Evolutionary conservation across 2,888 invertebrate genomes (phyloP).

Genomic region (Eumacrocentrus americanus): DNA sequence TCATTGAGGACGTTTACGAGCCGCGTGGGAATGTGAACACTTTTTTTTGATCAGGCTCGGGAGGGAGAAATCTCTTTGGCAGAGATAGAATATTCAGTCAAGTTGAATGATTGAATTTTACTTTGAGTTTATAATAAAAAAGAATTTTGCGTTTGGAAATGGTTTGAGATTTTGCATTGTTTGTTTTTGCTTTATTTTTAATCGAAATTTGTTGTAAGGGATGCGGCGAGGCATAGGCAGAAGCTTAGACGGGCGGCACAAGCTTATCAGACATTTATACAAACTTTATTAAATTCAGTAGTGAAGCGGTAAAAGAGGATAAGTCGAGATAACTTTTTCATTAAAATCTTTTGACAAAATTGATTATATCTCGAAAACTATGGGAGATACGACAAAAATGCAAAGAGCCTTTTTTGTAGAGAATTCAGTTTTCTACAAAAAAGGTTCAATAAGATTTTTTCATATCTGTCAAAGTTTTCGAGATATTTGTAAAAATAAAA

Average conservation of each 20-base stretch:
- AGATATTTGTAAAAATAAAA: too few relatives aligned
- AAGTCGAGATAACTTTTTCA: background rate
- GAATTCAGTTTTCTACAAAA: too few relatives aligned
- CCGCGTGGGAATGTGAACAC: background rate
- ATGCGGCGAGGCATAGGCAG: slow-evolving; percentile 9
- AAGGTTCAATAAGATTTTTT: too few relatives aligned
- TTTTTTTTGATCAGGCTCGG: background rate
- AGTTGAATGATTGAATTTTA: background rate
- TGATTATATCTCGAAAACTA: too few relatives aligned
- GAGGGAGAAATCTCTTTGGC: slow-evolving; percentile 1
- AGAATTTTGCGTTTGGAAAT: background rate
- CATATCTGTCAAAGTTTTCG: too few relatives aligned
- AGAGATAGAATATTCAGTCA: background rate
- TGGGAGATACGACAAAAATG: too few relatives aligned
- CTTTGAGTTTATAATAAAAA: background rate
- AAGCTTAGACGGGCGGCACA: slow-evolving; percentile 12
- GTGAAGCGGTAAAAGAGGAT: too few relatives aligned
- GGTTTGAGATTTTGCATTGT: background rate
- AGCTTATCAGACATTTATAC: slow-evolving; percentile 18
- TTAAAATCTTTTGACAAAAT: background rate
- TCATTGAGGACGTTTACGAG: background rate
- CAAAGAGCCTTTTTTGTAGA: too few relatives aligned
- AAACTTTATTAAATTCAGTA: slow-evolving; percentile 1
- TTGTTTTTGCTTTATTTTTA: background rate
- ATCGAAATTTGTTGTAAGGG: background rate